phyloP scores from a whole-genome alignment of 2,797 vertebrate genomes.

The Gastrophryne carolinensis region DNA sequence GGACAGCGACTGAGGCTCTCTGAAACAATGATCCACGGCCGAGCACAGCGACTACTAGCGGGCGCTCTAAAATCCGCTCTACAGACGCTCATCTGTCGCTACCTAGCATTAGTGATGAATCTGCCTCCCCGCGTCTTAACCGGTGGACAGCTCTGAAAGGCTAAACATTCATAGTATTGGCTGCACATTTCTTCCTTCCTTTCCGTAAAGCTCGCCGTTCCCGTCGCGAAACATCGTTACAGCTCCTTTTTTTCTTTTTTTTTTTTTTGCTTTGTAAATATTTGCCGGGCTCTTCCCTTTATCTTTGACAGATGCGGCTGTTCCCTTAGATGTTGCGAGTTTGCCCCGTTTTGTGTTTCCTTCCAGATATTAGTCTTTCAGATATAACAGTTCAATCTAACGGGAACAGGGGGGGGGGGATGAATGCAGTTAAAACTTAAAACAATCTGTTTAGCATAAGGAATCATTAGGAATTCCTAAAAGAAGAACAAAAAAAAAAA shows the following conservation, averaged over 20 bases:
- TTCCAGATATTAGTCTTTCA: slow-evolving; percentile 14
- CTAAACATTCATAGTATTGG: too few species aligned
- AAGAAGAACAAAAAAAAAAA: not conserved
- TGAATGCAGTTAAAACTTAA: slow-evolving; percentile 27
- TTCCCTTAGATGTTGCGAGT: not conserved
- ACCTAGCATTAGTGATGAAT: too few species aligned
- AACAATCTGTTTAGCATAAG: slow-evolving; percentile 49
- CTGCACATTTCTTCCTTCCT: too few species aligned
- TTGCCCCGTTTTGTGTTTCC: not conserved
- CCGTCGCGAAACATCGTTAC: not conserved
- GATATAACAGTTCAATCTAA: slow-evolving; percentile 9
- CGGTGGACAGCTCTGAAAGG: too few species aligned
- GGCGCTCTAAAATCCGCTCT: too few species aligned
- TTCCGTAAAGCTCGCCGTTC: not conserved
- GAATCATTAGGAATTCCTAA: slow-evolving; percentile 39
- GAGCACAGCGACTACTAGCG: too few species aligned
- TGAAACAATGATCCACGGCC: too few species aligned
- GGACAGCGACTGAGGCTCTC: too few species aligned
- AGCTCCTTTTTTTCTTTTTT: not conserved
- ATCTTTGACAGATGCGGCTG: slow-evolving; percentile 10
- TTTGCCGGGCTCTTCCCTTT: slow-evolving; percentile 8
- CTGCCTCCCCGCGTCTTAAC: too few species aligned
- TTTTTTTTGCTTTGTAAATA: slow-evolving; percentile 16
- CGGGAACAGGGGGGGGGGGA: not conserved
- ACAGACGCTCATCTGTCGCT: too few species aligned